Conservation (phyloP, 35 echinoderm and acorn worm species). For the Strongylocentrotus purpuratus region DNA sequence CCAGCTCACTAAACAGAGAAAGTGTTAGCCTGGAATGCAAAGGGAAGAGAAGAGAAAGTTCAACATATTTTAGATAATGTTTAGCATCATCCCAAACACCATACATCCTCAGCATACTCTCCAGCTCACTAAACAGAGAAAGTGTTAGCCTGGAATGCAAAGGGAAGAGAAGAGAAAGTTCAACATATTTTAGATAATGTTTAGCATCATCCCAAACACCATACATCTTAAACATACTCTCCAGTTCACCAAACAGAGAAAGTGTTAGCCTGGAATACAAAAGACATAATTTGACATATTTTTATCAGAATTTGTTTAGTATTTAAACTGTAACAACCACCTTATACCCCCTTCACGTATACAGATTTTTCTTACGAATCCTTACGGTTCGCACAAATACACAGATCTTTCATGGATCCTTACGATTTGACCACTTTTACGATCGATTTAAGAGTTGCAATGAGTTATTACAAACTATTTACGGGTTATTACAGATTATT, state of each 20-base stretch:
- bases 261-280: not conserved
- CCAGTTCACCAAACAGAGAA: not conserved
- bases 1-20: not conserved
- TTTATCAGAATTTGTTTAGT: too few relatives aligned
- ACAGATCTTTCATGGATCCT: too few relatives aligned
- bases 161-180: not conserved
- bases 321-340: too few relatives aligned
- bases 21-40: not conserved
- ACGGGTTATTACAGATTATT: too few relatives aligned
- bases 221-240: slow-evolving; percentile 1
- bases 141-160: not conserved
- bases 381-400: too few relatives aligned
- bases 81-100: slow-evolving; percentile 54
- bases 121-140: not conserved
- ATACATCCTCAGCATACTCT: slow-evolving; percentile 1
- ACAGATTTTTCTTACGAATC: too few relatives aligned
- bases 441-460: too few relatives aligned
- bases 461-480: too few relatives aligned
- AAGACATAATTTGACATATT: too few relatives aligned
- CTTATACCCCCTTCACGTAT: too few relatives aligned
- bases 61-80: slow-evolving; percentile 37
- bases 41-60: not conserved
- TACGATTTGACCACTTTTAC: too few relatives aligned
- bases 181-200: slow-evolving; percentile 37
- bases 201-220: slow-evolving; percentile 52